Percentiles rank a stretch among this genome's conserved stretches.
Evolutionary conservation across 2,888 invertebrate species (phyloP).

Genomic region (Drosophila picticornis): DNA sequence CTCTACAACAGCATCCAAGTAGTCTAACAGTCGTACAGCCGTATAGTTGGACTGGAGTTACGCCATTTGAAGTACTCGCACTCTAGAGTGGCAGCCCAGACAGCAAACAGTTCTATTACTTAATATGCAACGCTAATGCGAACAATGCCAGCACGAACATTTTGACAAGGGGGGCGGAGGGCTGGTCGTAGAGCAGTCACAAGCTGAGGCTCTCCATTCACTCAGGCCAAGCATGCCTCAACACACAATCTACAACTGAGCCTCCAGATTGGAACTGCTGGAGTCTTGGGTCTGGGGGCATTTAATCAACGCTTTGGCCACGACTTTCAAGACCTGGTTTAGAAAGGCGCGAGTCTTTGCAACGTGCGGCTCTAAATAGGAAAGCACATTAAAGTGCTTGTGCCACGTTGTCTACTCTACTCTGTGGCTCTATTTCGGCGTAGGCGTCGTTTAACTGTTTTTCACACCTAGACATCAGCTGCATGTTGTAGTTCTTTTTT

Average conservation of each 20-base stretch:
- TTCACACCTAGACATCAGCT: slow-evolving; percentile 56
- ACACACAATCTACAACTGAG: slow-evolving; percentile 22
- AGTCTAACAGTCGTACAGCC: slow-evolving; percentile 31
- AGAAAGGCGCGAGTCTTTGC: slow-evolving; percentile 55
- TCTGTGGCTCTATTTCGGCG: neutral
- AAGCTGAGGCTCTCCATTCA: slow-evolving; percentile 46
- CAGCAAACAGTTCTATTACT: slow-evolving; percentile 78
- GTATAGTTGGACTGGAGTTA: slow-evolving; percentile 43
- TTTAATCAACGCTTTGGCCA: slow-evolving; percentile 69
- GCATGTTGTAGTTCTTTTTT: slow-evolving; percentile 16
- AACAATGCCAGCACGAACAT: slow-evolving; percentile 71
- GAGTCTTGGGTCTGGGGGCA: slow-evolving; percentile 37
- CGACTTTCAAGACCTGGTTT: slow-evolving; percentile 62
- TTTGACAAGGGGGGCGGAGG: slow-evolving; percentile 19
- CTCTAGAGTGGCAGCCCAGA: slow-evolving; percentile 36
- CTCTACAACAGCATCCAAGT: slow-evolving; percentile 32
- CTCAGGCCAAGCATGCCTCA: slow-evolving; percentile 36
- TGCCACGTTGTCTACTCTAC: slow-evolving; percentile 2
- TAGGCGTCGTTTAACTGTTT: slow-evolving; percentile 36
- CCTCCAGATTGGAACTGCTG: slow-evolving; percentile 14
- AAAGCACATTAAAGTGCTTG: slow-evolving; percentile 35
- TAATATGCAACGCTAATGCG: slow-evolving; percentile 77
- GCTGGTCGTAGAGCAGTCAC: slow-evolving; percentile 25
- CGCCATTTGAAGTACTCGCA: slow-evolving; percentile 54
- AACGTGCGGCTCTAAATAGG: slow-evolving; percentile 33